A percentile compares a stretch with the other conserved stretches of the same genome.
phyloP scores from a whole-genome alignment of 1,140 invertebrate genomes.

The Phocides pigmalion region DNA sequence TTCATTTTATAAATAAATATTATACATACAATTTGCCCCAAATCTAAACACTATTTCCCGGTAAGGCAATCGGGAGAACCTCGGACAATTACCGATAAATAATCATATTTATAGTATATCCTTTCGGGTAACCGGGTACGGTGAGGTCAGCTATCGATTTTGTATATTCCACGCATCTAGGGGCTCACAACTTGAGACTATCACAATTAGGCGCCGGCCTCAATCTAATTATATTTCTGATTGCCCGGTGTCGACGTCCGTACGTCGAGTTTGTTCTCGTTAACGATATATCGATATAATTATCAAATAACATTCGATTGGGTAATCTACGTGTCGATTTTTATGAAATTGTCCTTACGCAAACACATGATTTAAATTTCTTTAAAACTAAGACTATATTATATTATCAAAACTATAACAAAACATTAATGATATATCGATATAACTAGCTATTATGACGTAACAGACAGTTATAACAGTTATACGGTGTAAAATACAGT shows the following conservation, averaged over 20 bases:
- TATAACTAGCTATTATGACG: too few species aligned
- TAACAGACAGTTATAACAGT: too few species aligned
- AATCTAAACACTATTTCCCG: neutral
- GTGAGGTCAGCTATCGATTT: constrained; percentile 75
- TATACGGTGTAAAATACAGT: too few species aligned
- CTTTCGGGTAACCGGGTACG: constrained; percentile 43
- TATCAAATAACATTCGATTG: too few species aligned
- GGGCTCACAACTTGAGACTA: constrained; percentile 74
- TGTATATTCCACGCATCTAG: constrained; percentile 56
- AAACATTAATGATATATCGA: too few species aligned
- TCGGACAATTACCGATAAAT: constrained; percentile 22
- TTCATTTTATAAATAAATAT: too few species aligned
- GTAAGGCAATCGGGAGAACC: constrained; percentile 2
- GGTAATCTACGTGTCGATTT: too few species aligned
- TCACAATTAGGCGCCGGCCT: constrained; percentile 75
- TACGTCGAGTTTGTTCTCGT: constrained; percentile 25
- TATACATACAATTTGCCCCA: neutral
- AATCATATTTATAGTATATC: constrained; percentile 36
- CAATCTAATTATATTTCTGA: constrained; percentile 82
- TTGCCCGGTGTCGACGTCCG: constrained; percentile 56
- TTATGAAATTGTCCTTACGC: too few species aligned
- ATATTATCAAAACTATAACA: too few species aligned
- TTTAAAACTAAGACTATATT: too few species aligned
- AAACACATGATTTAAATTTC: too few species aligned
- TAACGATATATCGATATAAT: constrained; percentile 14